A percentile compares a stretch with the other conserved stretches of the same genome.
These are phyloP conservation scores for Tachyglossus aculeatus DNA, from an alignment of 2,797 vertebrate genomes.

Conservation along the genomic window DNA sequence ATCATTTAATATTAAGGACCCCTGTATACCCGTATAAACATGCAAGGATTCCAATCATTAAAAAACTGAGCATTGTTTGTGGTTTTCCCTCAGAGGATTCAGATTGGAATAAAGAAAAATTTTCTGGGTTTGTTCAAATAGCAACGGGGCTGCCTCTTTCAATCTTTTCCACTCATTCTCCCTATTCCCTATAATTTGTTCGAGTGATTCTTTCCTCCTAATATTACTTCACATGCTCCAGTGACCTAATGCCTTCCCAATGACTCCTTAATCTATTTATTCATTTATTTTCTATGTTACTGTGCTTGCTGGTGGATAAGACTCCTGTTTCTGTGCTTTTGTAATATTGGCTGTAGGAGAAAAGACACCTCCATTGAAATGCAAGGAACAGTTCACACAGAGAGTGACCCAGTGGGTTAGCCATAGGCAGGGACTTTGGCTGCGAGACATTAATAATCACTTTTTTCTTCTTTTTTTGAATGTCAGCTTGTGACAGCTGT, in stretches of 20 bases:
- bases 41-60: too few species aligned
- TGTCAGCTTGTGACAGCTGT: slow-evolving; percentile 10
- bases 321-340: neutral
- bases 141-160: neutral
- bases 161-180: neutral
- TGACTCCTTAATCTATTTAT: too few species aligned
- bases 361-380: slow-evolving; percentile 16
- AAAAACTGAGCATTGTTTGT: too few species aligned
- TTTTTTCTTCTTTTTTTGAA: neutral
- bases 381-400: slow-evolving; percentile 5
- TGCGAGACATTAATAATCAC: slow-evolving; percentile 10
- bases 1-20: too few species aligned
- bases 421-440: neutral
- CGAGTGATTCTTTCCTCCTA: neutral
- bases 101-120: too few species aligned
- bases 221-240: neutral
- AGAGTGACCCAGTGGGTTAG: neutral
- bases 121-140: too few species aligned
- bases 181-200: neutral
- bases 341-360: neutral
- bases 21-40: too few species aligned
- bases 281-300: neutral
- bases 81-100: too few species aligned
- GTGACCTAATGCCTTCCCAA: neutral
- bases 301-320: neutral